phyloP scores from a whole-genome alignment of 2,797 vertebrate species.

The Anabacerthia variegaticeps region DNA sequence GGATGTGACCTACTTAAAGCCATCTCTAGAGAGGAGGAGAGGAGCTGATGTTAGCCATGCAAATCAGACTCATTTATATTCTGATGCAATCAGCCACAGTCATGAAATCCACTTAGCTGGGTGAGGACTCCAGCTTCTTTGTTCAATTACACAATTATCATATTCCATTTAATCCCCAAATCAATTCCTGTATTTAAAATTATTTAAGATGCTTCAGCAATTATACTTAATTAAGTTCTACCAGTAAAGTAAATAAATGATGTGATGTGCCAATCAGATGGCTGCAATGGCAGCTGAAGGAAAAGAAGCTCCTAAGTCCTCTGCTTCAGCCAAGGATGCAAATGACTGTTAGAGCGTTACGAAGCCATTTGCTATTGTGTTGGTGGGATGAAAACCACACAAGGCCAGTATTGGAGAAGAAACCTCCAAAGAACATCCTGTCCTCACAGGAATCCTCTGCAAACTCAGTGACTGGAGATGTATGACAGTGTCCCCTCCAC shows the following conservation, averaged over 20 bases:
- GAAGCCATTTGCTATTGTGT: not conserved
- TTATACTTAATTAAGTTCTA: conserved; percentile 67
- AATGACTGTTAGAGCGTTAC: not conserved
- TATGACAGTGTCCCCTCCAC: not conserved
- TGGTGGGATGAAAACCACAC: not conserved
- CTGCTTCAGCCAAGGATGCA: not conserved
- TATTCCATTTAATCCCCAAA: conserved; percentile 72
- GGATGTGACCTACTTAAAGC: not conserved
- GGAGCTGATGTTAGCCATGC: conserved; percentile 11
- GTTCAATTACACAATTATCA: conserved; percentile 72
- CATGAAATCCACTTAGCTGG: conserved; percentile 63
- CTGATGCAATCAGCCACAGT: conserved; percentile 70
- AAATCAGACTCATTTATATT: conserved; percentile 67
- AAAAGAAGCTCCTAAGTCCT: not conserved
- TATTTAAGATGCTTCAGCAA: conserved; percentile 71
- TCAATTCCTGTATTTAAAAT: conserved; percentile 74
- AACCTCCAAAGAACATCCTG: not conserved
- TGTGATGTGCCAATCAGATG: conserved; percentile 33
- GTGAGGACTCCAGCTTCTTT: conserved; percentile 66
- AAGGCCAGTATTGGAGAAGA: not conserved
- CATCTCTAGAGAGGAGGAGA: not conserved
- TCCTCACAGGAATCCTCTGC: fast-evolving
- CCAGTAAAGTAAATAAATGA: conserved; percentile 68
- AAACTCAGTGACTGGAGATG: not conserved
- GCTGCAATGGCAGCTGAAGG: conserved; percentile 30